A percentile compares a stretch with the other conserved stretches of the same genome.
Conservation (phyloP, 2,888 invertebrate genomes). For the Lithodes maja region DNA sequence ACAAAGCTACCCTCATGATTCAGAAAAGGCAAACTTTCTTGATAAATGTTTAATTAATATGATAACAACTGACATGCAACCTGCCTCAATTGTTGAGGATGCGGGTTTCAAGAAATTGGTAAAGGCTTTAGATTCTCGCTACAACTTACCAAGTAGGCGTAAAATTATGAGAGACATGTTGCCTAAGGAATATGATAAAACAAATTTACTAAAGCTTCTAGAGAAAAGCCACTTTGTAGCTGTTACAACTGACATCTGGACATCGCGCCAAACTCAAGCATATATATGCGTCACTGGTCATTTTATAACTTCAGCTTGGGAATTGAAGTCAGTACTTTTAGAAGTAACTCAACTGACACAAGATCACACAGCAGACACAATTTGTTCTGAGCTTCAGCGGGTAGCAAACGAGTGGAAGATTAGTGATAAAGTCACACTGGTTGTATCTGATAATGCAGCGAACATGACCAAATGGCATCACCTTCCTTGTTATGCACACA, state of each 20-base stretch:
- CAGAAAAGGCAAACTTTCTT: constrained; percentile 2
- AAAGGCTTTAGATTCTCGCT: not conserved
- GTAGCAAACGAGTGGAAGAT: constrained; percentile 29
- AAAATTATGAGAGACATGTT: not conserved
- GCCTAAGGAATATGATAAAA: constrained; percentile 6
- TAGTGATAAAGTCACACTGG: not conserved
- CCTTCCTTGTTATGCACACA: constrained; percentile 30
- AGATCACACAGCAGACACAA: constrained; percentile 15
- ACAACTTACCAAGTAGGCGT: constrained; percentile 31
- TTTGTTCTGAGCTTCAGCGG: not conserved
- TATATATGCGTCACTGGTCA: constrained; percentile 31
- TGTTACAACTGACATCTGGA: constrained; percentile 34
- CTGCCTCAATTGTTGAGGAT: constrained; percentile 39
- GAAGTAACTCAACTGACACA: constrained; percentile 12
- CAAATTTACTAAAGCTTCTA: not conserved
- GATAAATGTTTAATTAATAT: constrained; percentile 4
- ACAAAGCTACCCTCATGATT: constrained; percentile 1
- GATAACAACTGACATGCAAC: constrained; percentile 22
- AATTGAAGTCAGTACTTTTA: not conserved
- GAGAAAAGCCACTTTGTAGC: not conserved
- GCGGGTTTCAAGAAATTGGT: constrained; percentile 10
- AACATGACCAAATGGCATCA: constrained; percentile 6
- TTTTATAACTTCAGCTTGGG: constrained; percentile 1
- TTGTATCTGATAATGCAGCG: constrained; percentile 28
- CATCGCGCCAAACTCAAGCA: constrained; percentile 27